Conservation (phyloP, 2,113 vertebrate genomes). For the Mesoclemmys tuberculata region DNA sequence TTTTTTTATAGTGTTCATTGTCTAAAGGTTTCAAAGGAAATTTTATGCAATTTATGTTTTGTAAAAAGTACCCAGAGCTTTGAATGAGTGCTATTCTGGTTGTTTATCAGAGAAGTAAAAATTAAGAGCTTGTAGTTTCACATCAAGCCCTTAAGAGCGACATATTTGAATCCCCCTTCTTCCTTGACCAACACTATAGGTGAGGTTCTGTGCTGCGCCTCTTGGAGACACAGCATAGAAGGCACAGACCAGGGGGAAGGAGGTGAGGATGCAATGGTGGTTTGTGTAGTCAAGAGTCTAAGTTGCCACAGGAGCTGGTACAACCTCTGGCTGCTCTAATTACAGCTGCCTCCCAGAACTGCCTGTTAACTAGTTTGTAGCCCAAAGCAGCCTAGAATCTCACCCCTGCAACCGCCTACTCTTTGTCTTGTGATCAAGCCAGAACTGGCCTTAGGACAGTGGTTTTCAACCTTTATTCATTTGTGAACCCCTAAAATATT, state of each 20-base stretch:
- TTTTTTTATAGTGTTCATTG: not conserved
- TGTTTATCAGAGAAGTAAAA: not conserved
- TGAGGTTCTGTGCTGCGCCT: not conserved
- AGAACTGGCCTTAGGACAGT: not conserved
- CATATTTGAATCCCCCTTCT: not conserved
- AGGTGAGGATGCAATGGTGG: not conserved
- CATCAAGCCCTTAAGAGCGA: not conserved
- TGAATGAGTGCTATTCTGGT: not conserved
- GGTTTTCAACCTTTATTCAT: too few species aligned
- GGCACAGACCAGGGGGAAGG: not conserved
- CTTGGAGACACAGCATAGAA: not conserved
- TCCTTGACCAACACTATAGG: not conserved
- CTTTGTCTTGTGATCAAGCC: not conserved
- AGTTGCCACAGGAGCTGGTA: not conserved
- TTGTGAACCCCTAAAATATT: too few species aligned
- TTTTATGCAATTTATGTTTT: not conserved
- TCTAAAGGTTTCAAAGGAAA: not conserved
- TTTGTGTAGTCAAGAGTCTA: not conserved
- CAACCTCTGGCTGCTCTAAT: not conserved
- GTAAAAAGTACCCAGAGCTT: not conserved
- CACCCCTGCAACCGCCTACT: not conserved
- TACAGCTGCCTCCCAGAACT: not conserved
- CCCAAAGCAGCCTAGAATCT: not conserved
- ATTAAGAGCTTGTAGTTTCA: not conserved
- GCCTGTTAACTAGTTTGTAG: not conserved